Base-by-base conservation (phyloP, 2,888 invertebrate species). In the Lochmaea capreae region DNA sequence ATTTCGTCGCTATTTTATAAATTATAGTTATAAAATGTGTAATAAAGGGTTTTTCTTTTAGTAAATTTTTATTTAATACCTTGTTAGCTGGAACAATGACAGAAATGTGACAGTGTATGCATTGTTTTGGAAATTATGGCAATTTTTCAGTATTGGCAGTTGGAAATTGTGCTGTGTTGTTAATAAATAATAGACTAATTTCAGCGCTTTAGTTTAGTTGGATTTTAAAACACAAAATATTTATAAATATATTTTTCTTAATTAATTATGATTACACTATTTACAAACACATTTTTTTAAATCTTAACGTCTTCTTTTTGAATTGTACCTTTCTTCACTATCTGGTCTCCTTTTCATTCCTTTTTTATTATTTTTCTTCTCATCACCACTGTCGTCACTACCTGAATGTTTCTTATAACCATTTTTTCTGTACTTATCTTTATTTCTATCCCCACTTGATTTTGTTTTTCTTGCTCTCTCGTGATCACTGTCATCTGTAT, bases 311-410 rank as follows among this genome's bases (percentile, higher is more conserved):
- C 65, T 71, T 65, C 49, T 72, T 63, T 61, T 72, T 18, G 67
- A 67, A 67, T 39, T n/a, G 18, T 72, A 58, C 39, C 65, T 65
- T 8, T 73, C 68, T 52, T 69, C 65, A 59, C 65, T 69, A n/a
- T 65, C 52, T 10, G 62, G 62, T 67, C 49, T 26, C 22, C 66
- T 63, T 26, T 65, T 72, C 9, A 63, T 72, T 49, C 67, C 65
- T 69, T 12, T 65, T 8, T 62, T 43, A 58, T 67, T 52, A 66
- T 71, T 73, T 54, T 39, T 63, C n/a, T 54, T 54, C 14, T 18
- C 42, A n/a, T 65, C 62, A 33, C 43, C 12, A 62, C 18, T 18
- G 12, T 68, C 46, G 10, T 63, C 69, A 4, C 12, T 52, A 43
- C 16, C 16, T 54, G 52, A 54, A 54, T 16, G 10, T 54, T 9